Base-by-base conservation (phyloP, 2,113 vertebrate genomes). In the Podarcis raffonei region DNA sequence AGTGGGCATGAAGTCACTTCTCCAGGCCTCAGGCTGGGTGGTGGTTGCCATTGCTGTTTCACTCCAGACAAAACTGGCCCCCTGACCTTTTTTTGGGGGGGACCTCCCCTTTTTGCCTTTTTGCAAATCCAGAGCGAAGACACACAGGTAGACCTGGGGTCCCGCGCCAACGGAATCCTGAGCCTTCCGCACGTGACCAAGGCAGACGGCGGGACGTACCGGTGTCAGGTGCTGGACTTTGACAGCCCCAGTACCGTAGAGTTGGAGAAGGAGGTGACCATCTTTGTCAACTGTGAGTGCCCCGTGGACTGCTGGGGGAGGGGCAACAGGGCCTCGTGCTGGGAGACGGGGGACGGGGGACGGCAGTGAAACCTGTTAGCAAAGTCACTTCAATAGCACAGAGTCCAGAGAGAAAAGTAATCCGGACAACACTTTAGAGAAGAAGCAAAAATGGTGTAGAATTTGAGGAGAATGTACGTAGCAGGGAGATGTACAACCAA, bases 151-250 rank as follows among this genome's bases (percentile, higher is more conserved):
- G 76, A 91, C 5, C 42, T 96, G 27, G 62, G 76, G 0, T 80
- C 83, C 11, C 87, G 30, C 6, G 12, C 85, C 0, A 91, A 87
- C 0, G 96, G 95, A 7, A 76, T 95, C 59, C 80, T 98, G 62
- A 91, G 30, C 0, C 87, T 98, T 74, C 89, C 91, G 25, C 88
- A 91, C 0, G 95, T 98, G 53, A 95, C 90, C 11, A 97, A 98
- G 53, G 66, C 82, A 0, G 94, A 97, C 20, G 71, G 86, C 0
- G 98, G 97, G 1, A 35, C 6, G 0, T 99, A 98, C 66, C 90
- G 1, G 27, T 99, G 98, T 91, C 88, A 86, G 0, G 97, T 96
- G 1, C 86, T 90, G 0, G 98, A 98, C 89, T 98, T 95, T 0
- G 98, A 99, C 0, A 93, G 96, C 0, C 15, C 37, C 0, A 16